Percentiles rank a stretch among this genome's conserved stretches.
phyloP scores from a whole-genome alignment of 2,113 vertebrate species.

The Trematomus loennbergii region DNA sequence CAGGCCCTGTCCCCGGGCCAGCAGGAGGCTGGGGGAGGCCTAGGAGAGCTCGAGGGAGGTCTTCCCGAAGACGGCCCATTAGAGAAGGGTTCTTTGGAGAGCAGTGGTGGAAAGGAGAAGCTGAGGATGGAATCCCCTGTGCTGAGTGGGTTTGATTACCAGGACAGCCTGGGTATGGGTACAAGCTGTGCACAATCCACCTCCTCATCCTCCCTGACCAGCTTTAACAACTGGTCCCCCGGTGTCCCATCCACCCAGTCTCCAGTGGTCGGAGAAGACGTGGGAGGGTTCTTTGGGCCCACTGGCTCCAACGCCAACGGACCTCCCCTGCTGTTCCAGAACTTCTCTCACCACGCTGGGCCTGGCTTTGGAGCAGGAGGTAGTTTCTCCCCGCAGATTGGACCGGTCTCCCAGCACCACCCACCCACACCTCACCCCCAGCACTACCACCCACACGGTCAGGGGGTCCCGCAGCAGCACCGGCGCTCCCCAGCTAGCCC shows the following conservation, averaged over 20 bases:
- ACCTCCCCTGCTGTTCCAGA: slow-evolving; percentile 95
- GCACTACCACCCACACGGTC: slow-evolving; percentile 96
- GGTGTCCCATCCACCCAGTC: slow-evolving; percentile 95
- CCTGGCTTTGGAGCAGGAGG: slow-evolving; percentile 92
- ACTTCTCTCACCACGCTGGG: slow-evolving; percentile 97
- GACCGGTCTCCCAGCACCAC: slow-evolving; percentile 96
- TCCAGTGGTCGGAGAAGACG: slow-evolving; percentile 95
- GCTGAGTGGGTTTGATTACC: slow-evolving; percentile 96
- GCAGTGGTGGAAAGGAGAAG: slow-evolving; percentile 91
- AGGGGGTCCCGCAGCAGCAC: slow-evolving; percentile 88
- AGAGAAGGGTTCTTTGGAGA: slow-evolving; percentile 91
- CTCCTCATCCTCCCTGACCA: slow-evolving; percentile 93
- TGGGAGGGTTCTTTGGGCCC: slow-evolving; percentile 94
- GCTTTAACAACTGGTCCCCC: slow-evolving; percentile 99
- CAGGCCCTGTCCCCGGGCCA: slow-evolving; percentile 92
- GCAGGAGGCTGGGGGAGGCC: slow-evolving; percentile 90
- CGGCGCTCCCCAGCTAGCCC: slow-evolving; percentile 90
- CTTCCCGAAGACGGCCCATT: slow-evolving; percentile 90
- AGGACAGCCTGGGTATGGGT: slow-evolving; percentile 93
- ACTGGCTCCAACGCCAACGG: slow-evolving; percentile 93
- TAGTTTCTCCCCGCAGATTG: slow-evolving; percentile 97
- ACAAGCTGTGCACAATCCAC: slow-evolving; percentile 90
- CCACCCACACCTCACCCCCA: slow-evolving; percentile 94
- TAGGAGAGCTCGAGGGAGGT: slow-evolving; percentile 91
- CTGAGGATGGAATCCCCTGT: slow-evolving; percentile 95